phyloP scores from a whole-genome alignment of 2,113 vertebrate species.

The Corythornis vintsioides region DNA sequence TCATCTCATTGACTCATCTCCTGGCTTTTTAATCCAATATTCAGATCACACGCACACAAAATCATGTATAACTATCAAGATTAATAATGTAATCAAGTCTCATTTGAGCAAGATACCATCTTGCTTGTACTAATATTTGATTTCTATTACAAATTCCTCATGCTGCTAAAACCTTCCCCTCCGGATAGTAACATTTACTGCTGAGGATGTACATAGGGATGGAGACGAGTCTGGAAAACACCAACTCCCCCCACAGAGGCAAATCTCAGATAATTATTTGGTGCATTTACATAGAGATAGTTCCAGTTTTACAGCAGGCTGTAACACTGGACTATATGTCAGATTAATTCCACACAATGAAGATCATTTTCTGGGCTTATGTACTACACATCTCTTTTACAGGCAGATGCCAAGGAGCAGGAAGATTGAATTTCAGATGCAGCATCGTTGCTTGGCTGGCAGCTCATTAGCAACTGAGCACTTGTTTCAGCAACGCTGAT shows the following conservation, averaged over 20 bases:
- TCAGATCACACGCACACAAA: neutral
- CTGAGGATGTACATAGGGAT: neutral
- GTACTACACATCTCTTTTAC: neutral
- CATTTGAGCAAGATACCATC: constrained; percentile 56
- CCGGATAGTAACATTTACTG: neutral
- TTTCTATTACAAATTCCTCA: constrained; percentile 44
- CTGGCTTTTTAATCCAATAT: neutral
- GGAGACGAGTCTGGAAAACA: neutral
- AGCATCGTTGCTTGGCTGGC: neutral
- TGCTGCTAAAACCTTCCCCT: constrained; percentile 24
- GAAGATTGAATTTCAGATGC: neutral
- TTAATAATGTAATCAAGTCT: constrained; percentile 45
- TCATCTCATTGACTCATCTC: neutral
- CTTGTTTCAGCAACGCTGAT: neutral
- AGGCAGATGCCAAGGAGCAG: constrained; percentile 1
- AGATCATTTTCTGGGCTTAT: neutral
- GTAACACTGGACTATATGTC: neutral
- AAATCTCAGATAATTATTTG: constrained; percentile 37
- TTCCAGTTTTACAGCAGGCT: neutral
- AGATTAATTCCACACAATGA: neutral
- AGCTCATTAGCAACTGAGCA: constrained; percentile 27
- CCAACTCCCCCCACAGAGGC: neutral
- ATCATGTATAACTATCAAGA: constrained; percentile 11
- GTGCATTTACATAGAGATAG: constrained; percentile 27
- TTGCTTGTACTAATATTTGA: constrained; percentile 62